Evolutionary conservation across 2,888 invertebrate species (phyloP), one percentile per base, ranked within the genome.

Genomic region (Aspidiotus destructor): DNA sequence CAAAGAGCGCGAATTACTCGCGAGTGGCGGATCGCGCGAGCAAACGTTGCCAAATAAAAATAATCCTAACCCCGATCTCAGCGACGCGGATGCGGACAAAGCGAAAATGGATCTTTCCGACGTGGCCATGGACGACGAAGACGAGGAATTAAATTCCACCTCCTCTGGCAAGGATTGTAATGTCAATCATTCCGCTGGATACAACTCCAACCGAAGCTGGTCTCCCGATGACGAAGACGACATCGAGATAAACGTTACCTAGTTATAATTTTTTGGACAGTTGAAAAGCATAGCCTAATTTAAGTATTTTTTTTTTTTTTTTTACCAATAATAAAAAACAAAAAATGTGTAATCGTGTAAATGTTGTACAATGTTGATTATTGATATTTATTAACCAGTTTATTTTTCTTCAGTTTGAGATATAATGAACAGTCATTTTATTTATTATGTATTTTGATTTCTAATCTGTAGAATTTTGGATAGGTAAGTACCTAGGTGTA

Each of bases 1-100:
- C 7, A 97, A 97, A 79, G 97, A 97, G 78, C 83, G 96, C 44
- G 96, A 97, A 78, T 83, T 96, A 0, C 80, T 97, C 40, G 95
- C 96, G 0, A 88, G 87, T 17, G 96, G 96, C 0, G 96, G 96
- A 2, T 92, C 93, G 8, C 83, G 96, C 41, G 96, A 96, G 76
- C 94, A 95, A 78, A 96, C 96, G 0, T 80, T 97, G 40, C 96
- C 96, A 0, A 96, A 93, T 78, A 96, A 96, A 77, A 94, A 93
- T 81, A 96, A 95, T 78, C 95, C 95, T 0, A 92, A 95, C 77
- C 95, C 95, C 0, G 95, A 95, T 76, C 80, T 95, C 60, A 93
- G 92, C 72, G 95, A 95, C 76, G 91, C 69, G 8, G 62, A 62
- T 69, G 69, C 55, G 15, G 69, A 69, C 41, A 57, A 44, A 8